Evolutionary conservation across 2,113 vertebrate species (phyloP).

Genomic region (Murina feae): DNA sequence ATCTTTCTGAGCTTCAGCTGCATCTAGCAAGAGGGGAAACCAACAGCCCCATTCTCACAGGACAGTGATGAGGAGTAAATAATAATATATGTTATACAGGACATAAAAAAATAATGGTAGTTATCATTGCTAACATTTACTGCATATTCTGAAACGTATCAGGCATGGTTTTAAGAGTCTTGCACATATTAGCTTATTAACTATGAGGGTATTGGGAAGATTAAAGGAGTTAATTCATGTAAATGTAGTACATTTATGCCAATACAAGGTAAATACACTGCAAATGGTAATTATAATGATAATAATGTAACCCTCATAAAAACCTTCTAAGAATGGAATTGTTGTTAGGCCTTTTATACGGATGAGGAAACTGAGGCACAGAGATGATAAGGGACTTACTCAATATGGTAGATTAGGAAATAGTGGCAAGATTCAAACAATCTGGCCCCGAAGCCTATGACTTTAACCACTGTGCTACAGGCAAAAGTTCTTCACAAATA

Average conservation of each 20-base stretch:
- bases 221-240: background rate
- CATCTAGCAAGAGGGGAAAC: background rate
- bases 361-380: constrained; percentile 26
- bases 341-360: background rate
- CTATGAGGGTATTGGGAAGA: background rate
- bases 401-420: background rate
- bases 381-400: background rate
- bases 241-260: background rate
- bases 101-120: background rate
- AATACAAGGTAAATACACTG: background rate
- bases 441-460: background rate
- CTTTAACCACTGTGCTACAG: background rate
- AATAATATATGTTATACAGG: background rate
- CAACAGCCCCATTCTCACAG: background rate
- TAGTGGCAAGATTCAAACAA: background rate
- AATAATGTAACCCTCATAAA: background rate
- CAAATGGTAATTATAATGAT: background rate
- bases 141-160: background rate
- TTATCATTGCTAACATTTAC: background rate
- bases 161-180: background rate
- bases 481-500: background rate
- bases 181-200: background rate
- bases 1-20: background rate
- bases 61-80: background rate
- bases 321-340: background rate